A percentile compares a stretch with the other conserved stretches of the same genome.
Conservation (phyloP, 2,888 invertebrate genomes). For the Thera obeliscata region DNA sequence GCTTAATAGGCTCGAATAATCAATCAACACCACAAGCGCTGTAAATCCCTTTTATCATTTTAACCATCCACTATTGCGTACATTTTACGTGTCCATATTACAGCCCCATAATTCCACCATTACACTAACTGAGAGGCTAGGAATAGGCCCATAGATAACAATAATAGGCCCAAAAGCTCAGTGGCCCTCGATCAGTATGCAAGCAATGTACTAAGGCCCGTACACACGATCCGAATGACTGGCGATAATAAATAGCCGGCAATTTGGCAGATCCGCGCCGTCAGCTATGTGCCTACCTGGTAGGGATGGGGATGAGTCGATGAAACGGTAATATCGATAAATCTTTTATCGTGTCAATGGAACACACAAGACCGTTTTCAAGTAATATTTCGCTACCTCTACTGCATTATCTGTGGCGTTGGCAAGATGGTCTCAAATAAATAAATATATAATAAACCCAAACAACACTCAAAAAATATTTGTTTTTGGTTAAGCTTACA, state of each 20-base stretch:
- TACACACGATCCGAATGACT: constrained; percentile 52
- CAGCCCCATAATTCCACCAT: constrained; percentile 12
- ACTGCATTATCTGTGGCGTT: too few species aligned
- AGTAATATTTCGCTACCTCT: too few species aligned
- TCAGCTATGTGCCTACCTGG: constrained; percentile 55
- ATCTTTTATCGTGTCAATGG: too few species aligned
- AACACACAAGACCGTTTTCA: too few species aligned
- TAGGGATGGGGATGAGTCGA: constrained; percentile 41
- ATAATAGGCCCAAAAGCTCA: constrained; percentile 12
- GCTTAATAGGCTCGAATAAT: too few species aligned
- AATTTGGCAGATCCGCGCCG: constrained; percentile 57
- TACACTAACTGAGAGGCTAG: constrained; percentile 15
- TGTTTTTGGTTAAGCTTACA: too few species aligned
- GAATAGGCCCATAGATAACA: constrained; percentile 20
- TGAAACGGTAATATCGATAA: constrained; percentile 8
- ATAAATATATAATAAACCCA: too few species aligned
- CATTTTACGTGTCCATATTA: constrained; percentile 1
- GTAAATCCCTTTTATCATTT: too few species aligned
- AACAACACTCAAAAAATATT: too few species aligned
- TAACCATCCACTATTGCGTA: too few species aligned
- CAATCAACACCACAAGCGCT: too few species aligned
- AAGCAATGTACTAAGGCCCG: constrained; percentile 37
- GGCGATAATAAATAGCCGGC: constrained; percentile 60
- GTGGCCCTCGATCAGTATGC: constrained; percentile 37
- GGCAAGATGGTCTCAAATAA: too few species aligned